A percentile compares a stretch with the other conserved stretches of the same genome.
phyloP scores from a whole-genome alignment of 2,888 invertebrate species.

The Neocrepidodera transversa region DNA sequence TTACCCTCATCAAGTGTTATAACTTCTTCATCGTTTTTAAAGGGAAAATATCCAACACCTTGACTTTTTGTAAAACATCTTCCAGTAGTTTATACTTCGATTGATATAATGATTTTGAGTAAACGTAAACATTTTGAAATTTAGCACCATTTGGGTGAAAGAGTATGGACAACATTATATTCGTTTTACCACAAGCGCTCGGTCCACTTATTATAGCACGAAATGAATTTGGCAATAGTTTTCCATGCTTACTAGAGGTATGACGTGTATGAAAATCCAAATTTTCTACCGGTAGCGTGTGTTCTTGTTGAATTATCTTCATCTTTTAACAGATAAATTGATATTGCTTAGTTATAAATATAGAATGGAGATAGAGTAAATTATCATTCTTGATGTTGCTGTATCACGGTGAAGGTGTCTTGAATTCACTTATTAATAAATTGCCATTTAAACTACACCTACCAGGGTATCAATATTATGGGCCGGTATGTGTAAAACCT shows the following conservation, averaged over 20 bases:
- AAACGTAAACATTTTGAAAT: constrained; percentile 31
- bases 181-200: constrained; percentile 31
- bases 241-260: constrained; percentile 17
- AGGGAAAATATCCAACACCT: constrained; percentile 31
- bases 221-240: constrained; percentile 26
- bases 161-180: constrained; percentile 25
- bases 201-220: constrained; percentile 29
- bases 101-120: constrained; percentile 30
- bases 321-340: background rate
- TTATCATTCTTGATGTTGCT: background rate
- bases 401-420: constrained; percentile 27
- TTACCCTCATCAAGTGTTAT: background rate
- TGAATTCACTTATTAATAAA: constrained; percentile 37
- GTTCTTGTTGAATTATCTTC: background rate
- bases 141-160: constrained; percentile 24
- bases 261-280: background rate
- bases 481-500: constrained; percentile 31
- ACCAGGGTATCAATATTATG: constrained; percentile 43
- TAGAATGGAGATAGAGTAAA: background rate
- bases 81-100: constrained; percentile 22
- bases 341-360: background rate
- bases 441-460: constrained; percentile 39
- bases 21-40: constrained; percentile 11
- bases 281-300: background rate
- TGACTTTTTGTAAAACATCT: constrained; percentile 16